Conservation (phyloP, 2,113 vertebrate species). For the Bubo bubo region DNA sequence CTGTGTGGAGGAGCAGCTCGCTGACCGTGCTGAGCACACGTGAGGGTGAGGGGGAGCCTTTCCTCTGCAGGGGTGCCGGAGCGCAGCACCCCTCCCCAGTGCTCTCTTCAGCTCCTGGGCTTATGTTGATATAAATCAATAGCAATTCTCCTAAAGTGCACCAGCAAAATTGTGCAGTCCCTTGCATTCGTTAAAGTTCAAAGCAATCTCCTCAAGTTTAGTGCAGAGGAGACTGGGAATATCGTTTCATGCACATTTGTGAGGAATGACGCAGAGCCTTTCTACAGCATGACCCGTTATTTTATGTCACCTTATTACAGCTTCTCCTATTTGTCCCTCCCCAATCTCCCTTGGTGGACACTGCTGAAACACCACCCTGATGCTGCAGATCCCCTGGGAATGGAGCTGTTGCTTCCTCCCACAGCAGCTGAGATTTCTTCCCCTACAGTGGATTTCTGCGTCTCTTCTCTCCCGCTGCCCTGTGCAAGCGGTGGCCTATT, state of each 20-base stretch:
- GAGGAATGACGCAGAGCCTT: background rate
- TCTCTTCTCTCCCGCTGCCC: background rate
- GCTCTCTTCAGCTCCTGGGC: background rate
- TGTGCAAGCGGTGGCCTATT: background rate
- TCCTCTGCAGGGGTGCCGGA: background rate
- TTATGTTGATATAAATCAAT: rapidly evolving
- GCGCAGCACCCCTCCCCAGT: rapidly evolving
- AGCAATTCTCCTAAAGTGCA: background rate
- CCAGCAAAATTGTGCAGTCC: background rate
- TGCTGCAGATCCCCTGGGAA: background rate
- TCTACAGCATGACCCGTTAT: background rate
- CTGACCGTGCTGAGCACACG: background rate
- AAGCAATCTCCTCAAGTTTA: background rate
- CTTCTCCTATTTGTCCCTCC: background rate
- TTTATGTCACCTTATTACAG: rapidly evolving
- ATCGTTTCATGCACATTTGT: background rate
- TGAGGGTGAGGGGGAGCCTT: background rate
- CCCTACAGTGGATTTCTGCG: background rate
- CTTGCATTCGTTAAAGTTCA: background rate
- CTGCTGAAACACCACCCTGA: rapidly evolving
- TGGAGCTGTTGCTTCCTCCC: background rate
- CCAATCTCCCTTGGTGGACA: rapidly evolving
- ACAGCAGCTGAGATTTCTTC: background rate
- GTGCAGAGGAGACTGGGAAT: background rate
- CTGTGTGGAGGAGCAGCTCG: rapidly evolving